Percentiles rank a stretch among this genome's conserved stretches.
Evolutionary conservation across 1,140 invertebrate species (phyloP).

Genomic region (Brachionus asplanchnoidis): DNA sequence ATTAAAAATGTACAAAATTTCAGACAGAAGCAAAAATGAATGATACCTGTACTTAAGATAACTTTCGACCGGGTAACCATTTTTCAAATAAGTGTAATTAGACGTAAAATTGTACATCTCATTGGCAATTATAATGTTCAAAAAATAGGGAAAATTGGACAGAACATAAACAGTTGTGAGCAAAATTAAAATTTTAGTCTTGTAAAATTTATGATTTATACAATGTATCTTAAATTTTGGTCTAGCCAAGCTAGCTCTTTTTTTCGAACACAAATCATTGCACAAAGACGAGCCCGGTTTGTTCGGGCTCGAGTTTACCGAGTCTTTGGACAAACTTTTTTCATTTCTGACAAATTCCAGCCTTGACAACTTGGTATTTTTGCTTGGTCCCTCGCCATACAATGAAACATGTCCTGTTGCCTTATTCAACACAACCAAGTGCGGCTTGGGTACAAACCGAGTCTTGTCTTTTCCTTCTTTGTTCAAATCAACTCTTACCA

Average conservation of each 20-base stretch:
- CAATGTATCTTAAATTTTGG: conserved; percentile 1
- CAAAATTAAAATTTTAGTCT: conserved; percentile 26
- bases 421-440: neutral
- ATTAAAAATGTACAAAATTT: conserved; percentile 18
- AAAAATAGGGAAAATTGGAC: conserved; percentile 24
- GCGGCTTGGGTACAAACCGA: neutral
- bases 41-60: neutral
- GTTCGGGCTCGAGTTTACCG: neutral
- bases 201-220: conserved; percentile 37
- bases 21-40: neutral
- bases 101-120: neutral
- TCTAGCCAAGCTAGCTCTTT: neutral
- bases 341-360: neutral
- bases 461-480: conserved; percentile 2
- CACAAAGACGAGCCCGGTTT: neutral
- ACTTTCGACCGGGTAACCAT: neutral
- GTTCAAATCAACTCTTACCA: neutral
- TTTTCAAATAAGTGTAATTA: neutral
- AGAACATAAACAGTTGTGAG: conserved; percentile 7
- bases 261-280: neutral
- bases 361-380: neutral
- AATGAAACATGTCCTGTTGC: neutral
- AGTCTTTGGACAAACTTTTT: neutral
- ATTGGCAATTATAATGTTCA: neutral
- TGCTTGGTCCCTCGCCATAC: neutral